Conservation (phyloP, 2,797 vertebrate genomes). For the Ptychobarbus kaznakovi region DNA sequence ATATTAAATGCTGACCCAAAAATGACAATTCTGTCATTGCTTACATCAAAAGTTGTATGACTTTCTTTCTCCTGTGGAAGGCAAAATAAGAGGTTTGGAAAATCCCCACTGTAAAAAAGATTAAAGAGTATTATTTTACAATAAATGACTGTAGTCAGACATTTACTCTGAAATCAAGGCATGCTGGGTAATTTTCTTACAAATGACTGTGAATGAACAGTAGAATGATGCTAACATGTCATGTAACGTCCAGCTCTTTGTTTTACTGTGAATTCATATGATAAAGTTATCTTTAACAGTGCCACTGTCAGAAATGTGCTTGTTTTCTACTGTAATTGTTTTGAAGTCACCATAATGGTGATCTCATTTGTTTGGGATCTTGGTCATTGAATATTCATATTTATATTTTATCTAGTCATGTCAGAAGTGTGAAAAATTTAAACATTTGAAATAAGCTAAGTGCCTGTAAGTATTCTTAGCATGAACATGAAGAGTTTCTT, state of each 20-base stretch:
- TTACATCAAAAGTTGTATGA: no score
- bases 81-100: no score
- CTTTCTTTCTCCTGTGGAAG: no score
- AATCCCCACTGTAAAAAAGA: neutral
- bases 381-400: neutral
- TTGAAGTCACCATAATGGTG: neutral
- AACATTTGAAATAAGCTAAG: neutral
- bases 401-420: neutral
- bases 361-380: neutral
- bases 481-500: no score
- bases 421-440: neutral
- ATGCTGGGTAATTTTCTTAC: neutral
- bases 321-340: neutral
- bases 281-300: no score
- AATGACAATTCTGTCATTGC: no score
- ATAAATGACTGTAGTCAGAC: neutral
- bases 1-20: no score
- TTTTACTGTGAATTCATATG: no score
- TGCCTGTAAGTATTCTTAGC: no score
- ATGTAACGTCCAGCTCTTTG: neutral
- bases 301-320: neutral
- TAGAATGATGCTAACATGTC: neutral
- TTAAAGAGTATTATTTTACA: neutral
- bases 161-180: neutral
- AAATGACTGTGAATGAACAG: neutral